Conservation (phyloP, 2,113 vertebrate species). For the Copsychus sechellarum region DNA sequence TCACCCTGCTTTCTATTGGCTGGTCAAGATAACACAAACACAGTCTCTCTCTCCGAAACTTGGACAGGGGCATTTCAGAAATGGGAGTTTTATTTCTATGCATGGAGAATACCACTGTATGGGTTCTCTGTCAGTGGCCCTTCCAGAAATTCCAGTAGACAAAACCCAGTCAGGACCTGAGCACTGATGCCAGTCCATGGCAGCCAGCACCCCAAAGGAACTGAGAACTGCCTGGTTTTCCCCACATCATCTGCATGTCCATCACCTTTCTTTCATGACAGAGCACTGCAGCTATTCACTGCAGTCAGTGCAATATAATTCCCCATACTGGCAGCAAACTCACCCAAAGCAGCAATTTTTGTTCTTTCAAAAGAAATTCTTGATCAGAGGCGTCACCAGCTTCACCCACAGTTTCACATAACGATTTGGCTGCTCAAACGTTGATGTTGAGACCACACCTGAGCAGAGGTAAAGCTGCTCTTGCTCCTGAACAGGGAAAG, state of each 20-base stretch:
- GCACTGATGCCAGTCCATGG: background rate
- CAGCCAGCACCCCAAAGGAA: background rate
- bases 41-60: background rate
- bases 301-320: background rate
- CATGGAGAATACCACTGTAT: background rate
- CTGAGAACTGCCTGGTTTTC: background rate
- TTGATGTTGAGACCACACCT: conserved; percentile 79
- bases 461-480: conserved; percentile 86
- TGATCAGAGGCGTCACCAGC: conserved; percentile 92
- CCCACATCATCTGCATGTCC: background rate
- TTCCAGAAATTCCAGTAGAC: background rate
- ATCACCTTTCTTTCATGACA: background rate
- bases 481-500: conserved; percentile 81
- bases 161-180: background rate
- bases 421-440: conserved; percentile 88
- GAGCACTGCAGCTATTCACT: background rate
- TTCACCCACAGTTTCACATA: conserved; percentile 95
- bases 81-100: background rate
- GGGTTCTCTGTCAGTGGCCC: background rate
- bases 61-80: background rate
- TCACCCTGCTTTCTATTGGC: background rate
- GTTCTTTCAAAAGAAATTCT: conserved; percentile 91
- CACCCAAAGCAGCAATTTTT: conserved; percentile 3
- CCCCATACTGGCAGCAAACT: background rate
- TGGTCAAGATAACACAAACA: background rate